Evolutionary conservation across 2,113 vertebrate genomes (phyloP), one percentile per base, ranked within the genome.

Genomic region (Crocuta crocuta): DNA sequence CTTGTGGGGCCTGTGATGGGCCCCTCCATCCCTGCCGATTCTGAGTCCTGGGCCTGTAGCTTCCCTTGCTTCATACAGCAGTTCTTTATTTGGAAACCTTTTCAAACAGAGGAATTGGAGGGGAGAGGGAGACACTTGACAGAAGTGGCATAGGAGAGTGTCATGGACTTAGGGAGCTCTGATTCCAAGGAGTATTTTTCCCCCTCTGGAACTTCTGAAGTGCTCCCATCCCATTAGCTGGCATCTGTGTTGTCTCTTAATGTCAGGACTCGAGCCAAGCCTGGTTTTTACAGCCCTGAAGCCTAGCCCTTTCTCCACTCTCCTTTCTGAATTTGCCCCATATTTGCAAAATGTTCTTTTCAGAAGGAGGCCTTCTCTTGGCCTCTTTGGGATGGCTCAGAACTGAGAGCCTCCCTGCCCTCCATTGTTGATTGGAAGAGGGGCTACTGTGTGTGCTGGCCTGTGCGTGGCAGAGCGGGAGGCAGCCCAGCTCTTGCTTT

Each of bases 261-360:
- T 96, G 61, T 88, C 61, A 89, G 78, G 73, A 89, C 31, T 76
- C 48, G 85, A 71, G 55, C 88, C 85, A 63, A 97, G 23, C 16
- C 85, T 7, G 17, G 3, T 39, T 76, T 35, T 74, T 33, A 23
- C 2, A 63, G 87, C n/a, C 21, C 35, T 53, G 43, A 79, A 35
- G 9, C 58, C 65, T 5, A 58, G 31, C 21, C 53, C 7, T 45
- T 26, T 65, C 55, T 80, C 76, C 33, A 23, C 1, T 68, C 7
- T 66, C 11, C 26, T 82, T 61, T 76, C 66, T 87, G 55, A 74
- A 68, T 53, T 61, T 73, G 66, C 5, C 50, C 45, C 48, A 4
- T 17, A 17, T 48, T 17, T 61, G 35, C 48, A 94, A 76, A 39
- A 76, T 48, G 23, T 68, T 39, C 88, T 82, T 74, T 87, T 39